Base-by-base conservation (phyloP, 2,888 invertebrate species). In the Oligia fasciuncula region DNA sequence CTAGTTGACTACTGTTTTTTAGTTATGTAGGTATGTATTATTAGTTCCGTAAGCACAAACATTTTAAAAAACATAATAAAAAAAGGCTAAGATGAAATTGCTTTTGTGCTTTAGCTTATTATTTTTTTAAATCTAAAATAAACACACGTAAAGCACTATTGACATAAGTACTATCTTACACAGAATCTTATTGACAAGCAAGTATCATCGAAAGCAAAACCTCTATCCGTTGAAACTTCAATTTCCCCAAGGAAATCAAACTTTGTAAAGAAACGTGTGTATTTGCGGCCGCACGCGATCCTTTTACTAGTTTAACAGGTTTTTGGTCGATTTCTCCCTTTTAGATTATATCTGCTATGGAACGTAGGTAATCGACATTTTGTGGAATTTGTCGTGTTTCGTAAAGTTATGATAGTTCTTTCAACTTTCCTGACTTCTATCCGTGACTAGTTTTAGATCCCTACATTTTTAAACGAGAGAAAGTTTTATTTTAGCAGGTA, bases 161-260 rank as follows among this genome's bases (percentile, higher is more conserved):
- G 9, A 11, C 2, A 62, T n/a, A 69, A 49, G 23, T 73, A n/a
- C n/a, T 3, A 46, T n/a, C 5, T 19, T 49, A 29, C 5, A 1
- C 23, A 65, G 62, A 84, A 73, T 8, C 43, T 35, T 83, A 46
- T 66, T 66, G 49, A 13, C 29, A 67, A 60, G 11, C n/a, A 62
- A 11, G 5, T 70, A 57, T 66, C 66, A 66, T 49, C 23, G 19
- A 77, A 69, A 77, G 77, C 19, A 83, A 65, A 83, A 83, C 43
- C 57, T 69, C 8, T 65, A 14, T 63, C 3, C 4, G 29, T 68
- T 57, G 40, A 65, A 77, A 79, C 71, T 84, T 81, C 73, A 60
- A 81, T 88, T 88, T 89, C 84, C 88, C 79, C 57, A 46, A 81
- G 87, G 85, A 89, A 88, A 89, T 84, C 60, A 77, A 84, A 85